Evolutionary conservation across 2,888 invertebrate species (phyloP).

Genomic region (Abscondita cerata): DNA sequence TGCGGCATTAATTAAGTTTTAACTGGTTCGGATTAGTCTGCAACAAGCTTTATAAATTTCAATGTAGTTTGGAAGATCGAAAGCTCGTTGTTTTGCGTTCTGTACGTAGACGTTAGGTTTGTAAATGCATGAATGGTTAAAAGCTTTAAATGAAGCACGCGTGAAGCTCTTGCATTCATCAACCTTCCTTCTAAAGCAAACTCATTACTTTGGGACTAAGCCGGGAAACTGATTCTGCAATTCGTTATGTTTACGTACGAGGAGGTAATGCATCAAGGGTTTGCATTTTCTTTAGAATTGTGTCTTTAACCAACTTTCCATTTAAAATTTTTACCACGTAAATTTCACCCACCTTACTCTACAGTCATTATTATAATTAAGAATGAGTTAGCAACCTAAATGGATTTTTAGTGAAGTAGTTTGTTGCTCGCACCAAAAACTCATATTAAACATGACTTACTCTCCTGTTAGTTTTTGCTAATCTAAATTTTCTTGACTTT

Average conservation of each 20-base stretch:
- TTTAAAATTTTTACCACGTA: conserved; percentile 39
- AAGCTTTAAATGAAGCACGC: conserved; percentile 52
- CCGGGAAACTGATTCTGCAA: conserved; percentile 50
- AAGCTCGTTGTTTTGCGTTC: conserved; percentile 20
- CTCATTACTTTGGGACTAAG: conserved; percentile 53
- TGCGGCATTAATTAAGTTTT: conserved; percentile 27
- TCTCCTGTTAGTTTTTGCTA: conserved; percentile 32
- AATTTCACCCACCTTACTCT: conserved; percentile 28
- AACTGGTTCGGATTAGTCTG: conserved; percentile 20
- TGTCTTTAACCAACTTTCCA: conserved; percentile 41
- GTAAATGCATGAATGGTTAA: conserved; percentile 46
- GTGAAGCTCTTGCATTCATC: conserved; percentile 51
- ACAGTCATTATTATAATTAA: conserved; percentile 32
- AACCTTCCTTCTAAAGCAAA: conserved; percentile 50
- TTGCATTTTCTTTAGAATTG: conserved; percentile 48
- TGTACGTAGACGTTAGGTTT: conserved; percentile 26
- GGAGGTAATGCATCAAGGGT: conserved; percentile 50
- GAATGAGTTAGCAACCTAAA: conserved; percentile 36
- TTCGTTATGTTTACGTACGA: conserved; percentile 52
- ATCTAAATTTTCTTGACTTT: conserved; percentile 32
- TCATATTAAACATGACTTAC: conserved; percentile 31
- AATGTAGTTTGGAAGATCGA: conserved; percentile 25
- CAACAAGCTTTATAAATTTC: conserved; percentile 27
- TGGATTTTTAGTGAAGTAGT: conserved; percentile 22
- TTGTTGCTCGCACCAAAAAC: conserved; percentile 32